phyloP scores from a whole-genome alignment of 2,888 invertebrate genomes.

The Clivina fossor region DNA sequence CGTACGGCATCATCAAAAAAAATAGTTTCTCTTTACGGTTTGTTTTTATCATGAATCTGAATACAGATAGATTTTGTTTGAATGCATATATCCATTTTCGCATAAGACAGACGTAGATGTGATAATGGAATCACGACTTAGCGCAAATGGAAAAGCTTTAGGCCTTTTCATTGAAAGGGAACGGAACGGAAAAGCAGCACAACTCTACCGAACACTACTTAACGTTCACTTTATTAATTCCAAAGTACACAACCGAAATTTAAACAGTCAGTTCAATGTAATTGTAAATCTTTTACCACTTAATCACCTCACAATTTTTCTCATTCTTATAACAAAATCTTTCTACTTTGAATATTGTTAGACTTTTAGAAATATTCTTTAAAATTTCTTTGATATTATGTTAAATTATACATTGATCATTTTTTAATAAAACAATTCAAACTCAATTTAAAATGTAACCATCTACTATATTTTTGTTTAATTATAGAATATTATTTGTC shows the following conservation, averaged over 20 bases:
- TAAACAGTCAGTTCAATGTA: constrained; percentile 29
- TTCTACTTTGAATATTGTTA: too few species aligned
- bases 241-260: constrained; percentile 30
- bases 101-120: constrained; percentile 15
- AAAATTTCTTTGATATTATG: too few species aligned
- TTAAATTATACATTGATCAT: too few species aligned
- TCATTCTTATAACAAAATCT: too few species aligned
- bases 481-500: too few species aligned
- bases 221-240: constrained; percentile 32
- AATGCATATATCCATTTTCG: background rate
- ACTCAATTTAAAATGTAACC: too few species aligned
- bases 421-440: too few species aligned
- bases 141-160: constrained; percentile 33
- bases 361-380: too few species aligned
- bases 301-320: constrained; percentile 31
- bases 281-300: constrained; percentile 34
- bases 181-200: constrained; percentile 2
- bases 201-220: constrained; percentile 23
- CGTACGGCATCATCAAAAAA: too few species aligned
- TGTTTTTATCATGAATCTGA: too few species aligned
- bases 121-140: constrained; percentile 33
- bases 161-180: constrained; percentile 18
- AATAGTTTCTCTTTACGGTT: too few species aligned
- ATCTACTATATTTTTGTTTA: too few species aligned
- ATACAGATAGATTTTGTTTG: background rate